Conservation (phyloP, 2,888 invertebrate genomes). For the Calephelis perditalis region DNA sequence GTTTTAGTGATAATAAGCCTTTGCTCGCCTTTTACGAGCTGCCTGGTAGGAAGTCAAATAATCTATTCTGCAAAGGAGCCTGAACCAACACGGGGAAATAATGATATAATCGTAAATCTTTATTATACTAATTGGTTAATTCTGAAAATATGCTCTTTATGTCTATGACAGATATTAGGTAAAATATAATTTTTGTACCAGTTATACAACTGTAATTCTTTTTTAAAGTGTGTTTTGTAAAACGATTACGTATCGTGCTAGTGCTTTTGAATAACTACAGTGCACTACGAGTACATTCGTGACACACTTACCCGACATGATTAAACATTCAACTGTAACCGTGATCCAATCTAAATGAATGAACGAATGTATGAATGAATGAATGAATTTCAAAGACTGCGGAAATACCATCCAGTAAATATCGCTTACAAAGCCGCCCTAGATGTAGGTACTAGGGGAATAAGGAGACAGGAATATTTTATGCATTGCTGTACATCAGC, state of each 20-base stretch:
- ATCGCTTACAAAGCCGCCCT: conserved; percentile 11
- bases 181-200: no score
- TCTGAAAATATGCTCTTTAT: no score
- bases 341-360: conserved; percentile 12
- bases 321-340: conserved; percentile 17
- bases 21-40: no score
- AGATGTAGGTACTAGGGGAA: background rate
- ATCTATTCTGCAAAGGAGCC: no score
- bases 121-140: no score
- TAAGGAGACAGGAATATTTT: conserved; percentile 10
- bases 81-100: no score
- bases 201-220: no score
- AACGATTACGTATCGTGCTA: background rate
- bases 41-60: no score
- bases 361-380: conserved; percentile 16
- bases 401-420: conserved; percentile 10
- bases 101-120: no score
- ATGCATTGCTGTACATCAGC: conserved; percentile 6
- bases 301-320: conserved; percentile 17
- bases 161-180: no score
- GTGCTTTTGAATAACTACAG: background rate
- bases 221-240: no score
- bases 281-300: conserved; percentile 14
- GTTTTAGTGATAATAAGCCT: no score
- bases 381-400: conserved; percentile 2